These are phyloP conservation scores for Champsocephalus gunnari DNA, from an alignment of 2,797 vertebrate genomes.

Conservation along the genomic window DNA sequence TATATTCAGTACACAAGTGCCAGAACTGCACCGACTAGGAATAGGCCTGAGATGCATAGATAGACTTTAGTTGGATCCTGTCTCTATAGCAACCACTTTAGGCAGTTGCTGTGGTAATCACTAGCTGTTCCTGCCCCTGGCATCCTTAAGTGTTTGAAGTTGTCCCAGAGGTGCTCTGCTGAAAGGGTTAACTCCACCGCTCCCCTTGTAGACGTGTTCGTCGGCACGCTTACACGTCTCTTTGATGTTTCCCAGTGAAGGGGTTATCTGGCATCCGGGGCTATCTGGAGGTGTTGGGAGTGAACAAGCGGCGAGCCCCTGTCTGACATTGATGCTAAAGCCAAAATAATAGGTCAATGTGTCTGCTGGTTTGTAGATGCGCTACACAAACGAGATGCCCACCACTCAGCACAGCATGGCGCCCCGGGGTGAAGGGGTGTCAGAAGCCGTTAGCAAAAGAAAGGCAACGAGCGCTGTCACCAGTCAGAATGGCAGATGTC, in stretches of 20 bases:
- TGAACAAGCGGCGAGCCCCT: slow-evolving; percentile 49
- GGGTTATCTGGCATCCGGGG: slow-evolving; percentile 70
- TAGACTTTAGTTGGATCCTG: slow-evolving; percentile 77
- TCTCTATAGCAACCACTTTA: slow-evolving; percentile 86
- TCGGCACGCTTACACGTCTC: slow-evolving; percentile 72
- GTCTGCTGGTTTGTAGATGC: slow-evolving; percentile 78
- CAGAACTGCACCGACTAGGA: slow-evolving; percentile 50
- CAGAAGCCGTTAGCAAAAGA: slow-evolving; percentile 76
- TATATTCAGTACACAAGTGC: slow-evolving; percentile 49
- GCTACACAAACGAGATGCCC: slow-evolving; percentile 74
- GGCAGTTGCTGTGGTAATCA: slow-evolving; percentile 78
- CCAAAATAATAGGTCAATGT: slow-evolving; percentile 87
- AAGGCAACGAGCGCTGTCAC: slow-evolving; percentile 75
- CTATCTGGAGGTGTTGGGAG: slow-evolving; percentile 71
- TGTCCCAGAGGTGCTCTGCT: slow-evolving; percentile 70
- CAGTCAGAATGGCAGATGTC: slow-evolving; percentile 86
- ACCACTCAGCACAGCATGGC: slow-evolving; percentile 57
- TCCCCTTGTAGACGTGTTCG: slow-evolving; percentile 59
- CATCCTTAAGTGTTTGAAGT: slow-evolving; percentile 79
- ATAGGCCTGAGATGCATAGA: slow-evolving; percentile 55
- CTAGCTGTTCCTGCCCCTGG: slow-evolving; percentile 73
- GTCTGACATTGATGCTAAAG: slow-evolving; percentile 85
- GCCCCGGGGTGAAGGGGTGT: slow-evolving; percentile 68
- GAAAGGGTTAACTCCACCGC: slow-evolving; percentile 76
- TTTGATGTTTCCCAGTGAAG: slow-evolving; percentile 72